Evolutionary conservation across 2,888 invertebrate species (phyloP), one percentile per base, ranked within the genome.

Genomic region (Mimas tiliae): DNA sequence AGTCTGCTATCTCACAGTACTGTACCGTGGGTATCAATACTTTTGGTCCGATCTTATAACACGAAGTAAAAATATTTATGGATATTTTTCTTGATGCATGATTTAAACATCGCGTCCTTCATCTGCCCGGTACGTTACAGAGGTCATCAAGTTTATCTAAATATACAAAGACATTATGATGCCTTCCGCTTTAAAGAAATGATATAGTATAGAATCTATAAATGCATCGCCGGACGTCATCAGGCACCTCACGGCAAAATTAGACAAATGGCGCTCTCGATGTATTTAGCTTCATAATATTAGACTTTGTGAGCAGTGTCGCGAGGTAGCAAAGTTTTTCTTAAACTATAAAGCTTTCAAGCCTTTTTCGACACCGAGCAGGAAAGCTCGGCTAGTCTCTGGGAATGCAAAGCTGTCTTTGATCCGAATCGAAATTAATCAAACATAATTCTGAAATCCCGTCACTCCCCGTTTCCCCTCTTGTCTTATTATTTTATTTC

Each of bases 151-250:
- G 19, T 50, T 2, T 50, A 50, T 50, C 50, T 50, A 1, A 0
- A 0, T 19, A 19, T 19, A 50, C 19, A 50, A 8, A 50, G 9
- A 50, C 27, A 27, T 27, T 27, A 27, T 50, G 19, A 19, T 50
- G 19, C 50, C 50, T 19, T 50, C 50, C 50, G 50, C 50, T 50
- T 50, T 9, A 6, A 42, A 42, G 58, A 19, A 16, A 38, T 19
- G 38, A 19, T 38, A 16, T 58, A 58, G 38, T 16, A 38, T 38
- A 16, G 33, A 8, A 38, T 58, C 58, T 58, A 58, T 58, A 58
- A 58, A 38, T 58, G 58, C 58, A 58, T 58, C 19, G 16, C 42
- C 42, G 38, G 9, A 58, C 58, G 58, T 58, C 42, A 58, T 58
- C 12, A 42, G 11, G 12, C 58, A 58, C 19, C 19, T 58, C 58